phyloP scores from a whole-genome alignment of 2,797 vertebrate genomes.

The Mustela erminea region DNA sequence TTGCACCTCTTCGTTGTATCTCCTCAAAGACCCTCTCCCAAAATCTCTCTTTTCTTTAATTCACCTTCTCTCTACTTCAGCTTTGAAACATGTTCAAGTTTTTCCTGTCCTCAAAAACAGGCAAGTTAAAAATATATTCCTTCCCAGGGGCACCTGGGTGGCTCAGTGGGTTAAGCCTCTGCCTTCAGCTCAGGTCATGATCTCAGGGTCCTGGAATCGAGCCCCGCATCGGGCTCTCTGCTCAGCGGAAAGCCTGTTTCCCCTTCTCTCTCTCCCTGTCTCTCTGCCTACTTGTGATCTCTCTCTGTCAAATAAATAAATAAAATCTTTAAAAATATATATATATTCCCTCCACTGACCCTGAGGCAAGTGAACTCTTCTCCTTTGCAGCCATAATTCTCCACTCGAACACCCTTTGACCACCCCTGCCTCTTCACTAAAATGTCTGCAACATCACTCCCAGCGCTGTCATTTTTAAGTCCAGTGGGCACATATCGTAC shows the following conservation, averaged over 20 bases:
- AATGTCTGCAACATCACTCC: constrained; percentile 11
- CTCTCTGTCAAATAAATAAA: no score
- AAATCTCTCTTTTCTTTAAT: background rate
- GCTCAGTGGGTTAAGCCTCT: no score
- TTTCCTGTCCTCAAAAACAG: constrained; percentile 15
- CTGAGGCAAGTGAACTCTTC: background rate
- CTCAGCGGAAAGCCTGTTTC: no score
- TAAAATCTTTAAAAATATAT: background rate
- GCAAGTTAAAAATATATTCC: constrained; percentile 7
- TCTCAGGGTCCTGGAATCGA: no score
- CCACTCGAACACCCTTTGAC: no score
- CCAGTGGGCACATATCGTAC: background rate
- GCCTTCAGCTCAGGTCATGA: no score
- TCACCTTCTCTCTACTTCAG: background rate
- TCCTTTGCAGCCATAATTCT: background rate
- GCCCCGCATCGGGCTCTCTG: no score
- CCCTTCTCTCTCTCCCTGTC: no score
- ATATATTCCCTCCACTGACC: background rate
- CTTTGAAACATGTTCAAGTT: background rate
- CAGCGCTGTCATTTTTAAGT: constrained; percentile 23
- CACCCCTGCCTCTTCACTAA: background rate
- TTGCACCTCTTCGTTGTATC: background rate
- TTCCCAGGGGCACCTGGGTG: no score
- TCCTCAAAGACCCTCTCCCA: background rate
- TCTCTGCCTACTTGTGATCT: no score